phyloP scores from a whole-genome alignment of 2,113 vertebrate genomes.

The Prunella fulvescens region DNA sequence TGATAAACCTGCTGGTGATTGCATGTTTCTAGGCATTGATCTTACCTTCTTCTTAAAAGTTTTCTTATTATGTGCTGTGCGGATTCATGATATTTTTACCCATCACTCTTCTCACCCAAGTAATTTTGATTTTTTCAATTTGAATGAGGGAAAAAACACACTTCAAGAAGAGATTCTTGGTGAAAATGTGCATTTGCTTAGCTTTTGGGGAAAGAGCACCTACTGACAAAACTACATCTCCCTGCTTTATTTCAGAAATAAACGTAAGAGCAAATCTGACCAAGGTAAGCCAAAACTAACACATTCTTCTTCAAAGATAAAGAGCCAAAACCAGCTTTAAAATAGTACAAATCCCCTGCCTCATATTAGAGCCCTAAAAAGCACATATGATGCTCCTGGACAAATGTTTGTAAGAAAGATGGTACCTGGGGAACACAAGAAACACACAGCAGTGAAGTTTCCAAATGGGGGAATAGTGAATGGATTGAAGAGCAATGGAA shows the following conservation, averaged over 20 bases:
- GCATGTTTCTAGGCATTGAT: background rate
- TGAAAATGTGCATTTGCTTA: background rate
- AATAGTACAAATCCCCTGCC: rapidly evolving
- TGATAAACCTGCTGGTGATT: background rate
- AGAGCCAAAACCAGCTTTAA: background rate
- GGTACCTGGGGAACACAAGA: background rate
- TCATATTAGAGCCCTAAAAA: background rate
- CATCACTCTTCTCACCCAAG: background rate
- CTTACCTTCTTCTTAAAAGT: background rate
- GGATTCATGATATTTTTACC: background rate
- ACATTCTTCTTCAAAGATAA: background rate
- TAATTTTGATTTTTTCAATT: background rate
- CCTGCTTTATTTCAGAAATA: background rate
- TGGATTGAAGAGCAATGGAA: background rate
- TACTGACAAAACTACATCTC: background rate
- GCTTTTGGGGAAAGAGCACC: background rate
- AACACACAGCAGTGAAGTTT: background rate
- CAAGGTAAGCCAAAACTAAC: background rate
- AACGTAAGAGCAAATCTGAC: background rate
- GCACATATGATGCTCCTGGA: background rate
- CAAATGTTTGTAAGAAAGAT: background rate
- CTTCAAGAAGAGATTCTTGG: background rate
- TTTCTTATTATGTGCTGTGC: background rate
- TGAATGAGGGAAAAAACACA: background rate
- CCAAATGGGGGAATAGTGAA: background rate